Evolutionary conservation across 2,113 vertebrate species (phyloP).

Genomic region (Platichthys flesus): DNA sequence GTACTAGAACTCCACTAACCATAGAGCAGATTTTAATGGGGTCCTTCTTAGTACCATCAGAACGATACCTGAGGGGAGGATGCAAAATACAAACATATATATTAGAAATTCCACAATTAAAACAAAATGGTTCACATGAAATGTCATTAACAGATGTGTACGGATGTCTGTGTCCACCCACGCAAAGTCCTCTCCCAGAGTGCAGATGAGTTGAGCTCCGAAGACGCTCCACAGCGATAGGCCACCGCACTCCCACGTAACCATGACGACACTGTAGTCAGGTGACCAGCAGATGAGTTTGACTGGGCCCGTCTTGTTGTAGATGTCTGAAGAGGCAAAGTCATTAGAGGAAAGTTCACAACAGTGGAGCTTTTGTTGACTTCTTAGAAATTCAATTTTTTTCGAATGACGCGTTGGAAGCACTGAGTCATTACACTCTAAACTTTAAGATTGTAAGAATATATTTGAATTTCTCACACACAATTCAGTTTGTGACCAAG

Average conservation of each 20-base stretch:
- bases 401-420: too few species aligned
- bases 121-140: neutral
- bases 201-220: constrained; percentile 98
- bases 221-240: constrained; percentile 98
- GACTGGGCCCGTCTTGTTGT: constrained; percentile 97
- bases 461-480: too few species aligned
- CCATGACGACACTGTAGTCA: constrained; percentile 94
- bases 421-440: too few species aligned
- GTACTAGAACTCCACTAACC: constrained; percentile 78
- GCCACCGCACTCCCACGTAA: constrained; percentile 96
- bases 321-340: constrained; percentile 86
- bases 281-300: constrained; percentile 96
- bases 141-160: neutral
- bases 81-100: neutral
- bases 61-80: constrained; percentile 86
- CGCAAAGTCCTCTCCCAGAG: constrained; percentile 97
- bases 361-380: too few species aligned
- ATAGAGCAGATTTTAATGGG: constrained; percentile 96
- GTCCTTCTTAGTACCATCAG: constrained; percentile 97
- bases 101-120: neutral
- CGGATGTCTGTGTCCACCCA: constrained; percentile 76
- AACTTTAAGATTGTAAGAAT: too few species aligned
- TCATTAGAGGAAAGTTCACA: neutral
- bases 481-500: too few species aligned
- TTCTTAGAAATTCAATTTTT: too few species aligned